These are phyloP conservation scores for Alloplasta piceator DNA, from an alignment of 2,888 invertebrate species.

Conservation along the genomic window DNA sequence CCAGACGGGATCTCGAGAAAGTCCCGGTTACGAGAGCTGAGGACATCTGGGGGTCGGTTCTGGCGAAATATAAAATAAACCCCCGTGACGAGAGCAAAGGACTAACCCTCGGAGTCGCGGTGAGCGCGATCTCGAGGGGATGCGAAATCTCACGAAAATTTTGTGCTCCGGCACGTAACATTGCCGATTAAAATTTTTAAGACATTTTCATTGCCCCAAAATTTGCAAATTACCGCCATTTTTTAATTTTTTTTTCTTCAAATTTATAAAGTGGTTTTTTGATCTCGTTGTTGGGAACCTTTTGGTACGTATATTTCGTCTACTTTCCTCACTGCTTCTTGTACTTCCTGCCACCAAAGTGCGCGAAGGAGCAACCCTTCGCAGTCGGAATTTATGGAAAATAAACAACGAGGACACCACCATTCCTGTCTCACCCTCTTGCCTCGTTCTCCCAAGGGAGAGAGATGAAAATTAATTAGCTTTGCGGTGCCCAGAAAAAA, in stretches of 20 bases:
- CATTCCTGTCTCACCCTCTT: constrained; percentile 11
- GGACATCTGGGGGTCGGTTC: constrained; percentile 76
- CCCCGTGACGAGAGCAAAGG: not conserved
- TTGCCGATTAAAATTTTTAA: constrained; percentile 30
- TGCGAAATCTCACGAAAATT: constrained; percentile 46
- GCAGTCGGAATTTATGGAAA: constrained; percentile 50
- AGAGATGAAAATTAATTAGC: constrained; percentile 77
- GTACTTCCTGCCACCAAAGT: constrained; percentile 1
- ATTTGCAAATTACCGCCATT: not conserved
- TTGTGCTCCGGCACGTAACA: not conserved
- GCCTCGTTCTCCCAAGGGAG: constrained; percentile 28
- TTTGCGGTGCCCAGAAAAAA: constrained; percentile 74
- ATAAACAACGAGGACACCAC: constrained; percentile 65
- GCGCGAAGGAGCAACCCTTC: constrained; percentile 44
- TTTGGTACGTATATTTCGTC: not conserved
- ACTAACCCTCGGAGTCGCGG: constrained; percentile 7
- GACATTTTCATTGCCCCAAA: constrained; percentile 9
- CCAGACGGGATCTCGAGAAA: constrained; percentile 18
- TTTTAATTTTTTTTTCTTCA: too few relatives aligned
- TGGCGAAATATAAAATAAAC: constrained; percentile 48
- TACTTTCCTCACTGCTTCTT: constrained; percentile 12
- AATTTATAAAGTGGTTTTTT: not conserved
- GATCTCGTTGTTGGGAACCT: constrained; percentile 7
- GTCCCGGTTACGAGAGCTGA: constrained; percentile 77
- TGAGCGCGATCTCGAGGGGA: constrained; percentile 46